Conservation (phyloP, 2,113 vertebrate species). For the Syrrhaptes paradoxus region DNA sequence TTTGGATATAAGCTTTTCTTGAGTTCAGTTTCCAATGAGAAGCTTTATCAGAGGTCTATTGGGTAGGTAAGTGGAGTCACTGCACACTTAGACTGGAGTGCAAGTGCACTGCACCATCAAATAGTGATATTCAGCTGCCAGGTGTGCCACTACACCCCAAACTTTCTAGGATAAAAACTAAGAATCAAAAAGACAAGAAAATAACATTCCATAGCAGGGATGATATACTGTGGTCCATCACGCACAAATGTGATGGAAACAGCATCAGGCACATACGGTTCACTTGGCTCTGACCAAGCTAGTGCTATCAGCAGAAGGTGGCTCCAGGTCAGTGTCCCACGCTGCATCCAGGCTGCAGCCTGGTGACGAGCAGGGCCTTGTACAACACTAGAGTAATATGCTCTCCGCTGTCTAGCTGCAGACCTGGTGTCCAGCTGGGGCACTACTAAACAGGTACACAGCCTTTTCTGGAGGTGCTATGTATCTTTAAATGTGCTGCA, state of each 20-base stretch:
- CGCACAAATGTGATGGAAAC: background rate
- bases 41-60: background rate
- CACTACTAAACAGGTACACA: background rate
- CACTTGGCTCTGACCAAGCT: background rate
- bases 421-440: background rate
- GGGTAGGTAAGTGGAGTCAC: background rate
- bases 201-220: background rate
- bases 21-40: background rate
- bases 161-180: background rate
- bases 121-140: background rate
- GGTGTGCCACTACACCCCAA: background rate
- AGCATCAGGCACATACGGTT: background rate
- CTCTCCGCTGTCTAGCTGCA: background rate
- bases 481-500: background rate
- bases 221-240: rapidly evolving
- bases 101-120: background rate
- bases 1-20: background rate
- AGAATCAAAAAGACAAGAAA: background rate
- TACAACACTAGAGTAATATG: background rate
- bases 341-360: background rate
- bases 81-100: background rate
- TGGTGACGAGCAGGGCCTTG: background rate
- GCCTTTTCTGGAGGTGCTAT: background rate
- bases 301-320: background rate
- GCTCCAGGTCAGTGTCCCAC: background rate